Percentiles rank a stretch among this genome's conserved stretches.
phyloP scores from a whole-genome alignment of 2,888 invertebrate genomes.

The Neria commutata region DNA sequence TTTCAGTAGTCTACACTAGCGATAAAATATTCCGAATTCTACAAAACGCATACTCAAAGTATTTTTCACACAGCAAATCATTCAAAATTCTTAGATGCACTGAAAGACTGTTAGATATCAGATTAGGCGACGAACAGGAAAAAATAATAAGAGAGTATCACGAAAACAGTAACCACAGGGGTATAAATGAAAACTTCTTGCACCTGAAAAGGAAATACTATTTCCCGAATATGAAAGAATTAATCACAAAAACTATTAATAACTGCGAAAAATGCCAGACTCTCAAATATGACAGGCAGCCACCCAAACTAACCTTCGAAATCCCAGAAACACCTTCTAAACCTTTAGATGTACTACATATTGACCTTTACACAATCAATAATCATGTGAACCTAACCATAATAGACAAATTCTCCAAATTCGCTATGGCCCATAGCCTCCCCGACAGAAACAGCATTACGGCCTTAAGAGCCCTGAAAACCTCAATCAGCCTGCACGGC shows the following conservation, averaged over 20 bases:
- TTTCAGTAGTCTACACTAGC: slow-evolving; percentile 28
- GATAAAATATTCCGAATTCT: slow-evolving; percentile 31
- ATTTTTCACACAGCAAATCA: slow-evolving; percentile 12
- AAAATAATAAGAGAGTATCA: background rate
- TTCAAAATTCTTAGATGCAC: slow-evolving; percentile 9
- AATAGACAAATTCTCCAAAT: background rate
- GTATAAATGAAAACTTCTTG: too few species aligned
- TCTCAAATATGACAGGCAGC: background rate
- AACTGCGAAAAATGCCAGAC: background rate
- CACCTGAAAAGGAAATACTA: background rate
- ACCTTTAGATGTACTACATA: background rate
- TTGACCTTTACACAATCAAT: background rate
- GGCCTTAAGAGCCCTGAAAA: too few species aligned
- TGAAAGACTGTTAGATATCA: slow-evolving; percentile 4
- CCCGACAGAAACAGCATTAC: too few species aligned
- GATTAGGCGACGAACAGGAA: background rate
- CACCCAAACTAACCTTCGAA: background rate
- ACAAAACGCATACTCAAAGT: slow-evolving; percentile 26
- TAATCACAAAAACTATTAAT: background rate
- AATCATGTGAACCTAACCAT: background rate
- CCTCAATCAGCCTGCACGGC: too few species aligned
- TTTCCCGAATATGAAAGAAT: background rate
- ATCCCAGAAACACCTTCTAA: background rate
- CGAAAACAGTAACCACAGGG: background rate
- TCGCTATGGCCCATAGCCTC: too few species aligned